phyloP scores from a whole-genome alignment of 92 coral and sea anemone species.

The Paramuricea clavata region DNA sequence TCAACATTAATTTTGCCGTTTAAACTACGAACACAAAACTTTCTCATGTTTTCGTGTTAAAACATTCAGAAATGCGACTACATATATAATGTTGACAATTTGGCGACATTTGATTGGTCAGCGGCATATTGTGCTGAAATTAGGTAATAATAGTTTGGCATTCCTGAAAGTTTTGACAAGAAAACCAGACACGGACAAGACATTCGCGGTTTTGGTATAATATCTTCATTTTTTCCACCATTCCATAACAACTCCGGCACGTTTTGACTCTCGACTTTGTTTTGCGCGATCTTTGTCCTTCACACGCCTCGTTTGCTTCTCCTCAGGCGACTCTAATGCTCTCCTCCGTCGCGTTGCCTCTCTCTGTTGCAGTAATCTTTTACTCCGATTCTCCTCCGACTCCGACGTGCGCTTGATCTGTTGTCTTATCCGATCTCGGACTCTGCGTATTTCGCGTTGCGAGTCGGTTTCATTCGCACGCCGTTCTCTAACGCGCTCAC shows the following conservation, averaged over 20 bases:
- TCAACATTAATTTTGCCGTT: too few species aligned
- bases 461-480: not conserved
- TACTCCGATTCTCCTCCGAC: not conserved
- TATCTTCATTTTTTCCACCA: too few species aligned
- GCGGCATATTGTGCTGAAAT: too few species aligned
- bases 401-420: not conserved
- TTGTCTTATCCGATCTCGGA: not conserved
- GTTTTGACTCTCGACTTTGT: not conserved
- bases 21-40: too few species aligned
- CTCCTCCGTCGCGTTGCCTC: not conserved
- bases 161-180: too few species aligned
- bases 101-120: too few species aligned
- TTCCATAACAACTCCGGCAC: not conserved
- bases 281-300: conserved; percentile 4
- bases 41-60: too few species aligned
- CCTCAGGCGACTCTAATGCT: not conserved
- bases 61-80: too few species aligned
- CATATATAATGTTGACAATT: too few species aligned
- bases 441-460: not conserved
- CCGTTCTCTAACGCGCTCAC: not conserved
- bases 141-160: too few species aligned
- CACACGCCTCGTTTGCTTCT: not conserved
- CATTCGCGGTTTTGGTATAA: too few species aligned
- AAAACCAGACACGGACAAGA: too few species aligned
- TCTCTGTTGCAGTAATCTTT: not conserved